Evolutionary conservation across 2,113 vertebrate genomes (phyloP), one percentile per base, ranked within the genome.

Genomic region (Labeo rohita): DNA sequence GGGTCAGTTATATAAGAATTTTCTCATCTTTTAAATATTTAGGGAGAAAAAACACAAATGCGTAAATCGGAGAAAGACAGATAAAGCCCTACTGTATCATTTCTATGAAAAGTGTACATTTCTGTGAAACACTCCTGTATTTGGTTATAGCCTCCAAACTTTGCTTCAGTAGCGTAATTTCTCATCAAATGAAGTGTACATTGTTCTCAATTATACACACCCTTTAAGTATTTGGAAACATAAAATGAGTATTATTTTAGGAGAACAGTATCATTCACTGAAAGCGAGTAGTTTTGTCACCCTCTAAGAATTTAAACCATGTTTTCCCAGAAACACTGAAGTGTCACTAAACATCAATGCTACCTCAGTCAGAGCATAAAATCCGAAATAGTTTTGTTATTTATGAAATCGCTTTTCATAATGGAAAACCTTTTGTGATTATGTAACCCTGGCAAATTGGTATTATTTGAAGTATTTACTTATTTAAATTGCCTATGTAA

Each of bases 361-460:
- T 50, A 75, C n/a, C 6, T 80, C n/a, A 45, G 21, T 63, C 76
- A 79, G 34, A 18, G 75, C 50, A 56, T 77, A 28, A 54, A 36
- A 54, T 59, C 21, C 0, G 0, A 61, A 61, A 45, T 23, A 6
- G 6, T 49, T 12, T n/a, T n/a, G 2, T 74, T 28, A 1, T 72
- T 72, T 28, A 49, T 75, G 11, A 75, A 15, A 49, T 73, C 49
- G 1, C 2, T 2, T 28, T 49, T 21, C n/a, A 49, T 11, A 49
- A 49, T 49, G 45, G 45, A 2, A 74, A 23, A 13, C 3, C 2
- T 23, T 23, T 6, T 6, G 2, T 74, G 43, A 74, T 47, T 74
- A 4, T n/a, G 70, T 73, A 73, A 73, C 72, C 8, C 39, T 45
- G 18, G 39, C 16, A 45, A 72, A 72, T 45, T 8, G 3, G 28